phyloP scores from a whole-genome alignment of 2,888 invertebrate genomes.

The Petrophora chlorosata region DNA sequence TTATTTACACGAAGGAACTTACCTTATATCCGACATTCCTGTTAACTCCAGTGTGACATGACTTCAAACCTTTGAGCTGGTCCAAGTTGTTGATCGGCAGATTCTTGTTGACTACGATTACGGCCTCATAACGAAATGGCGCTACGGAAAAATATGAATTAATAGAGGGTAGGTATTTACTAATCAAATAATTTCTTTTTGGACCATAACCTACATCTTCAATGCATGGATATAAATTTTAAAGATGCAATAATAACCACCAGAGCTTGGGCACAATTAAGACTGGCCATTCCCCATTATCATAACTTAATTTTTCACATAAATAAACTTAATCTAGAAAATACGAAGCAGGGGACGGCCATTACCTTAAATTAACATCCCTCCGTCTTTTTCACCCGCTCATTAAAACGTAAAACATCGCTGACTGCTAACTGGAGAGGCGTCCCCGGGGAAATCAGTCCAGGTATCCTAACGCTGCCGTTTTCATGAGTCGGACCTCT shows the following conservation, averaged over 20 bases:
- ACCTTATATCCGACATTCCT: conserved; percentile 94
- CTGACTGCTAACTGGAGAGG: conserved; percentile 15
- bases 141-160: conserved; percentile 73
- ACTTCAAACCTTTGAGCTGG: conserved; percentile 89
- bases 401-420: conserved; percentile 20
- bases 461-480: conserved; percentile 1
- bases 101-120: conserved; percentile 90
- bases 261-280: too few species aligned
- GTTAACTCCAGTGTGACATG: conserved; percentile 94
- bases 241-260: too few species aligned
- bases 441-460: conserved; percentile 20
- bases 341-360: too few species aligned
- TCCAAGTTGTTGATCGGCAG: conserved; percentile 87
- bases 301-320: too few species aligned
- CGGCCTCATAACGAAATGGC: conserved; percentile 91
- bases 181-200: neutral
- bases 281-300: too few species aligned
- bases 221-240: too few species aligned
- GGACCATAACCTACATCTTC: too few species aligned
- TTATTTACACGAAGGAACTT: neutral
- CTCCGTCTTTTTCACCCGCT: conserved; percentile 11
- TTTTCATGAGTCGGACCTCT: conserved; percentile 10
- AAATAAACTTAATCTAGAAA: too few species aligned
- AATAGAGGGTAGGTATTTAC: too few species aligned
- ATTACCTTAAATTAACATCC: neutral